Evolutionary conservation across 2,797 vertebrate genomes (phyloP).

Genomic region (Acanthurus lineatus): DNA sequence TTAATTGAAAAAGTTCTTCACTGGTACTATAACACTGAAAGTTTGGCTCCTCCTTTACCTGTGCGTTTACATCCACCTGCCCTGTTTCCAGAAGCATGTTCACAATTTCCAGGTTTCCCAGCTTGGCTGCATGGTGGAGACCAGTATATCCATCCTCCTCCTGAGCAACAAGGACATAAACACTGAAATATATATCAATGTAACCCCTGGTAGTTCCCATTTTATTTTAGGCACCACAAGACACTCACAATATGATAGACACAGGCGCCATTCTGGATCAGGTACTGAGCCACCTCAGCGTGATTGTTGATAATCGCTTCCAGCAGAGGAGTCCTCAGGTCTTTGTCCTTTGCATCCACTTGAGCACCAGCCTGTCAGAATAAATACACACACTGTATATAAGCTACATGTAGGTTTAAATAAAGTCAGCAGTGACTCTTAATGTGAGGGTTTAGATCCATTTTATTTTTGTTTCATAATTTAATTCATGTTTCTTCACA

Average conservation of each 20-base stretch:
- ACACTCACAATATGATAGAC: constrained; percentile 89
- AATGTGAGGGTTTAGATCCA: not conserved
- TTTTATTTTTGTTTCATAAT: not conserved
- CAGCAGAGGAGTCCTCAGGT: constrained; percentile 90
- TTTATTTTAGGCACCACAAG: not conserved
- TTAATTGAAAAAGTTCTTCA: not conserved
- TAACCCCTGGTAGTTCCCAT: not conserved
- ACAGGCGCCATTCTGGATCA: constrained; percentile 89
- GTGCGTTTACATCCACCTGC: constrained; percentile 93
- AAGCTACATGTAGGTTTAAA: not conserved
- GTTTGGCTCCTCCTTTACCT: constrained; percentile 77
- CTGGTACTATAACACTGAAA: not conserved
- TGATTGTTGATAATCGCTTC: constrained; percentile 93
- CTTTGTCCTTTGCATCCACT: constrained; percentile 92
- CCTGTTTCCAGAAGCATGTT: constrained; percentile 91
- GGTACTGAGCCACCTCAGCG: constrained; percentile 88
- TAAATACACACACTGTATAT: not conserved
- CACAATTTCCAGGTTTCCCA: constrained; percentile 91
- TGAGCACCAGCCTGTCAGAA: constrained; percentile 90
- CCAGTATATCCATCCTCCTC: constrained; percentile 95
- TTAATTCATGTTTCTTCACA: not conserved
- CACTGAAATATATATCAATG: not conserved
- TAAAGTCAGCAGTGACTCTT: not conserved
- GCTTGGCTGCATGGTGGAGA: constrained; percentile 94
- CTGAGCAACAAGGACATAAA: constrained; percentile 69